phyloP scores from a whole-genome alignment of 1,140 invertebrate genomes.

The Apis laboriosa region DNA sequence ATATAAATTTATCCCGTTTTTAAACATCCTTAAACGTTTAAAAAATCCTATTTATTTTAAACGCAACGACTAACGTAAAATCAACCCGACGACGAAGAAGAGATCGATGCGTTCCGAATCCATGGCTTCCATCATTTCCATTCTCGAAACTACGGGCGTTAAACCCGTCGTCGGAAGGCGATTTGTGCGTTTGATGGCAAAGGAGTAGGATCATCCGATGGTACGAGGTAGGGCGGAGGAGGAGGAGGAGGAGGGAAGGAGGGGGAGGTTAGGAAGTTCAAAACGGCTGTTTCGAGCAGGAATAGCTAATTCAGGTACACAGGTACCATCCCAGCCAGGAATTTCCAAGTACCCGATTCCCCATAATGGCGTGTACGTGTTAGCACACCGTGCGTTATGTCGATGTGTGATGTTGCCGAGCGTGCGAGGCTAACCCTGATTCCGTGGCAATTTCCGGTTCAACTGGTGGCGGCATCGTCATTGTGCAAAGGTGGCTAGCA shows the following conservation, averaged over 20 bases:
- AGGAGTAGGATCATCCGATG: not conserved
- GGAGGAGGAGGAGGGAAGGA: conserved; percentile 4
- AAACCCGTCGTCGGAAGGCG: conserved; percentile 59
- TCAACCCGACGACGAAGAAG: too few species aligned
- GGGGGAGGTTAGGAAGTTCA: conserved; percentile 46
- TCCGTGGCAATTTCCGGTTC: conserved; percentile 68
- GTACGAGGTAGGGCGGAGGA: conserved; percentile 32
- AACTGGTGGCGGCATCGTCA: conserved; percentile 57
- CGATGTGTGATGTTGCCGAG: conserved; percentile 20
- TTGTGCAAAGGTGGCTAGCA: conserved; percentile 50
- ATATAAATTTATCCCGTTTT: too few species aligned
- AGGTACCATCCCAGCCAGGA: conserved; percentile 23
- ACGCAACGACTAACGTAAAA: too few species aligned
- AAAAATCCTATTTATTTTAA: too few species aligned
- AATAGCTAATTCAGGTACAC: conserved; percentile 62
- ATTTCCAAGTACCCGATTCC: not conserved
- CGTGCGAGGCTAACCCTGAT: conserved; percentile 49
- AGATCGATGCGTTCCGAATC: conserved; percentile 35
- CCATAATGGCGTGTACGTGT: conserved; percentile 12
- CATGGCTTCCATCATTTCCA: conserved; percentile 24
- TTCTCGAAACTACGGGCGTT: conserved; percentile 59
- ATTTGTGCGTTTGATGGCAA: conserved; percentile 70
- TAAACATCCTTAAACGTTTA: too few species aligned
- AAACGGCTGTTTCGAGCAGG: conserved; percentile 54
- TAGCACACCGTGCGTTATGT: conserved; percentile 23